These are phyloP conservation scores for Rhodophaea formosa DNA, from an alignment of 2,888 invertebrate genomes.

Conservation along the genomic window DNA sequence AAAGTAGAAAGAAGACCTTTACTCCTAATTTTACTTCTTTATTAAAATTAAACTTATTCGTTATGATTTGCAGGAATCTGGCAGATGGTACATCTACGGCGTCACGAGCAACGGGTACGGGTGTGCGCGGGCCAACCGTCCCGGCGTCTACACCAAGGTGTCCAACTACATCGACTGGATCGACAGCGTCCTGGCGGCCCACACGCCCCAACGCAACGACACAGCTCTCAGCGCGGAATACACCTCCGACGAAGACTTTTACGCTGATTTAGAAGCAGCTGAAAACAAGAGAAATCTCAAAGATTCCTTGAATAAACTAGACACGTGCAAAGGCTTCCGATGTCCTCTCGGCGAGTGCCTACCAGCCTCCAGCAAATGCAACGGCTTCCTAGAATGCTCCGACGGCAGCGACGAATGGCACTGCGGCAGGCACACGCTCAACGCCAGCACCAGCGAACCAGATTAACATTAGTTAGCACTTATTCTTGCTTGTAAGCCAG, in stretches of 20 bases:
- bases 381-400: slow-evolving; percentile 89
- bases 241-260: slow-evolving; percentile 56
- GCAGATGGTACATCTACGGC: slow-evolving; percentile 80
- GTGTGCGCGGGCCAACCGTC: slow-evolving; percentile 88
- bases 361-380: slow-evolving; percentile 86
- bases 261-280: slow-evolving; percentile 65
- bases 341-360: slow-evolving; percentile 89
- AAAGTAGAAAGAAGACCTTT: no score
- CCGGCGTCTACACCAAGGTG: slow-evolving; percentile 91
- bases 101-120: slow-evolving; percentile 91
- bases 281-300: slow-evolving; percentile 55
- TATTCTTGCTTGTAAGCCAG: slow-evolving; percentile 58
- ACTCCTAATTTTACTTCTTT: background rate
- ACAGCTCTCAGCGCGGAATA: slow-evolving; percentile 39
- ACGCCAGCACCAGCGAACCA: slow-evolving; percentile 52
- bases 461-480: slow-evolving; percentile 44
- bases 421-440: slow-evolving; percentile 62
- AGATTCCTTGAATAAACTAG: slow-evolving; percentile 38
- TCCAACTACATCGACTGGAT: slow-evolving; percentile 88
- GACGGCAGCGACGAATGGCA: slow-evolving; percentile 87
- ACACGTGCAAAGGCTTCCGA: slow-evolving; percentile 84
- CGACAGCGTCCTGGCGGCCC: slow-evolving; percentile 72
- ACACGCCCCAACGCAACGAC: slow-evolving; percentile 52
- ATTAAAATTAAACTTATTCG: background rate
- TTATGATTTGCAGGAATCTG: slow-evolving; percentile 58